Percentiles rank a stretch among this genome's conserved stretches.
Evolutionary conservation across 92 coral and sea anemone species (phyloP).

Genomic region (Epizoanthus illoricatus): DNA sequence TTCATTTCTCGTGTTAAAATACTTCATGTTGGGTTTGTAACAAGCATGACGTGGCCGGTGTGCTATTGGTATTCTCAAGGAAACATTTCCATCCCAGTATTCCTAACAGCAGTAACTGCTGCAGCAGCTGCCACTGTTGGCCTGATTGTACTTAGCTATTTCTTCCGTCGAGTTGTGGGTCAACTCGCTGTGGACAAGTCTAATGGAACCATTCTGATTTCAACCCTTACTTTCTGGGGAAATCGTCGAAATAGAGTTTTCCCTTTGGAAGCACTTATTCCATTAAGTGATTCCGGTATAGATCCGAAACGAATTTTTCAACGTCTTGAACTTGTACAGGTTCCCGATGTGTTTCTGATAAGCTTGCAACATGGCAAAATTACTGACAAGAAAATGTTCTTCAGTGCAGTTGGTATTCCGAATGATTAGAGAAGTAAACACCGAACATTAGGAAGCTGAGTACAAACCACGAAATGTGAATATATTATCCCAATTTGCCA

Average conservation of each 20-base stretch:
- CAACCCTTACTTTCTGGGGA: slow-evolving; percentile 86
- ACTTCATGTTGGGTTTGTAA: slow-evolving; percentile 66
- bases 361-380: slow-evolving; percentile 74
- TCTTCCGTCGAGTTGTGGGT: slow-evolving; percentile 81
- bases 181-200: slow-evolving; percentile 53
- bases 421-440: background rate
- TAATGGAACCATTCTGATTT: slow-evolving; percentile 54
- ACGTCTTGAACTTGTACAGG: slow-evolving; percentile 57
- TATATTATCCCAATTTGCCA: too few relatives aligned
- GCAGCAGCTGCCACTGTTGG: slow-evolving; percentile 83
- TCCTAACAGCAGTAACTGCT: slow-evolving; percentile 55
- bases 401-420: slow-evolving; percentile 52
- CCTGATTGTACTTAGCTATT: slow-evolving; percentile 71
- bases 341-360: slow-evolving; percentile 53
- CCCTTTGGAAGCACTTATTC: slow-evolving; percentile 46
- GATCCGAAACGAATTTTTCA: slow-evolving; percentile 67
- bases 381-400: slow-evolving; percentile 42
- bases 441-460: too few relatives aligned
- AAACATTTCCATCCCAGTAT: slow-evolving; percentile 41
- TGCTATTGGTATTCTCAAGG: slow-evolving; percentile 69
- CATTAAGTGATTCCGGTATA: slow-evolving; percentile 70
- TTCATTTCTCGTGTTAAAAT: slow-evolving; percentile 77
- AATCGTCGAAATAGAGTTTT: slow-evolving; percentile 62
- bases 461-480: too few relatives aligned
- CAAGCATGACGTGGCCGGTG: slow-evolving; percentile 70